These are phyloP conservation scores for Heterochromis multidens DNA, from an alignment of 2,113 vertebrate species.

Conservation along the genomic window DNA sequence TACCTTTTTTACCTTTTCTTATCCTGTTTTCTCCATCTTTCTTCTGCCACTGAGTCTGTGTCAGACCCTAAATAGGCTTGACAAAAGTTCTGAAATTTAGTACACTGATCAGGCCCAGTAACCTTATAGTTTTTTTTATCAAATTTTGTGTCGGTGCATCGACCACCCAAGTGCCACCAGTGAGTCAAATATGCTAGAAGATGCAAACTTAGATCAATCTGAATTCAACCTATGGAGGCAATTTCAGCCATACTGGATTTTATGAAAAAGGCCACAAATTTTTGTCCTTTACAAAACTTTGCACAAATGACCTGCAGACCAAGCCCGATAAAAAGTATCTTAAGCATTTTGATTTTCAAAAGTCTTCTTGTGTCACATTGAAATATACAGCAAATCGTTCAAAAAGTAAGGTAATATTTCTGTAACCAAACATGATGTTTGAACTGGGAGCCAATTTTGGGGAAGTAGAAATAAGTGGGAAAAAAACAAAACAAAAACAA, in stretches of 20 bases:
- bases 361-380: not conserved
- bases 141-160: not conserved
- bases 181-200: too few species aligned
- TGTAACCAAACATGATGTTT: not conserved
- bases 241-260: not conserved
- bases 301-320: not conserved
- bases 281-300: not conserved
- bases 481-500: not conserved
- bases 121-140: not conserved
- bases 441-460: not conserved
- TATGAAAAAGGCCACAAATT: fast-evolving
- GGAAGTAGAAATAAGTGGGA: not conserved
- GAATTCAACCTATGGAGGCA: too few species aligned
- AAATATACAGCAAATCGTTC: not conserved
- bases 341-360: not conserved
- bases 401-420: not conserved
- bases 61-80: not conserved
- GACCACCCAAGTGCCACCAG: not conserved
- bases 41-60: not conserved
- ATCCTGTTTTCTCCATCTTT: not conserved
- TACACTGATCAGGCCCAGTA: not conserved
- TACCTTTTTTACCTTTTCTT: not conserved
- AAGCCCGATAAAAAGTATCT: not conserved
- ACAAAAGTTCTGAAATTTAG: not conserved
- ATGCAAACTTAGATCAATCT: too few species aligned